Evolutionary conservation across 2,113 vertebrate species (phyloP).

Genomic region (Spermophilus dauricus): DNA sequence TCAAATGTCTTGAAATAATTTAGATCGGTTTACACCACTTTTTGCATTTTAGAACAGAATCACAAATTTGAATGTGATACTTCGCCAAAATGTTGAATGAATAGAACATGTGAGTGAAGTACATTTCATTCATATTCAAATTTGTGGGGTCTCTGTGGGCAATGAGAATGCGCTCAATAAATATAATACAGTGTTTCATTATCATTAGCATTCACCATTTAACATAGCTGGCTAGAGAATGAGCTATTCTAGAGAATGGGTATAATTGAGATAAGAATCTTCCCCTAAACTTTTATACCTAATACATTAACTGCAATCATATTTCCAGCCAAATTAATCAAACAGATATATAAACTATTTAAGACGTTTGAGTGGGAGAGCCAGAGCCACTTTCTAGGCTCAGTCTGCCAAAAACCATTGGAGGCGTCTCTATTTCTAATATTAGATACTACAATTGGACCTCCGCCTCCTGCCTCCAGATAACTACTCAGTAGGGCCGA

Average conservation of each 20-base stretch:
- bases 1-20: constrained; percentile 56
- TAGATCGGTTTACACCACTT: constrained; percentile 44
- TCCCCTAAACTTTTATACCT: constrained; percentile 79
- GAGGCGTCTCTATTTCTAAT: constrained; percentile 88
- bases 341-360: constrained; percentile 85
- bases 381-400: constrained; percentile 83
- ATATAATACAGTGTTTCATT: not conserved
- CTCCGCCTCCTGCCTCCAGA: constrained; percentile 88
- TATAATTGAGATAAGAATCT: constrained; percentile 53
- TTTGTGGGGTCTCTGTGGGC: not conserved
- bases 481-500: constrained; percentile 83
- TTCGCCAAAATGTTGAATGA: constrained; percentile 78
- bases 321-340: constrained; percentile 86
- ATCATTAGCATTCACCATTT: constrained; percentile 57
- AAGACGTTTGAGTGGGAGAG: constrained; percentile 82
- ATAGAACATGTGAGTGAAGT: constrained; percentile 57
- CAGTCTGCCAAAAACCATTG: constrained; percentile 87
- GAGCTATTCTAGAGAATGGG: constrained; percentile 67
- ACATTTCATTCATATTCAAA: constrained; percentile 63
- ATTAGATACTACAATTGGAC: constrained; percentile 89
- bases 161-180: constrained; percentile 9
- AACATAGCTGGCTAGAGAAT: not conserved
- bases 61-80: constrained; percentile 65
- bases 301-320: constrained; percentile 75
- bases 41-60: constrained; percentile 68